Evolutionary conservation across 2,797 vertebrate species (phyloP).

Genomic region (Neomorphus geoffroyi): DNA sequence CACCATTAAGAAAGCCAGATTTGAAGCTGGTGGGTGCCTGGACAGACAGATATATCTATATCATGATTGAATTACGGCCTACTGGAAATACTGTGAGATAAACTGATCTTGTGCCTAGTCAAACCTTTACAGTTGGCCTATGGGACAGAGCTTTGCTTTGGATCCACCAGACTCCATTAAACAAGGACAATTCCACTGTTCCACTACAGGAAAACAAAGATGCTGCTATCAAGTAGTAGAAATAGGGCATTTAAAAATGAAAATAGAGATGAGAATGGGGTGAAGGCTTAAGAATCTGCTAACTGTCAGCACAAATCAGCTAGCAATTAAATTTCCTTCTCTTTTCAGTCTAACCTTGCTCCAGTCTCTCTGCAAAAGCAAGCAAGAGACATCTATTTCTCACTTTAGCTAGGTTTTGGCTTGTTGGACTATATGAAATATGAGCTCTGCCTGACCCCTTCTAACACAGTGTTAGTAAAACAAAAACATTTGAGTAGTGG

Average conservation of each 20-base stretch:
- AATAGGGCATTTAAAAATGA: not conserved
- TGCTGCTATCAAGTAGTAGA: not conserved
- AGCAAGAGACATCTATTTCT: conserved; percentile 28
- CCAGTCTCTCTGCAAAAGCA: conserved; percentile 2
- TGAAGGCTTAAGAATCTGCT: not conserved
- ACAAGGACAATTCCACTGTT: not conserved
- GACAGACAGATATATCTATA: not conserved
- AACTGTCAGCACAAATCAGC: not conserved
- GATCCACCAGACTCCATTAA: not conserved
- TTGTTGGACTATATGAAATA: conserved; percentile 60
- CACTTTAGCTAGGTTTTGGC: conserved; percentile 39
- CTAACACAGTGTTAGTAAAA: conserved; percentile 68
- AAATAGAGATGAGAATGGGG: not conserved
- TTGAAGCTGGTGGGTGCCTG: not conserved
- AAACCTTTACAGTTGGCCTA: not conserved
- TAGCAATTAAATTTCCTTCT: conserved; percentile 13
- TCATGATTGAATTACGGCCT: not conserved
- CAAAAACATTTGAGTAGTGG: conserved; percentile 68
- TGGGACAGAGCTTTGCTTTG: not conserved
- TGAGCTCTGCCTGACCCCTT: conserved; percentile 61
- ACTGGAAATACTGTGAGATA: not conserved
- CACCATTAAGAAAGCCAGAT: not conserved
- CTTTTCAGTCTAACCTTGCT: not conserved
- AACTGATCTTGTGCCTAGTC: not conserved
- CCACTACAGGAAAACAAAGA: not conserved